These are phyloP conservation scores for Chondrilla cf. caribensis DNA, from an alignment of 37 sponge, comb jelly and placozoan genomes.

Conservation along the genomic window DNA sequence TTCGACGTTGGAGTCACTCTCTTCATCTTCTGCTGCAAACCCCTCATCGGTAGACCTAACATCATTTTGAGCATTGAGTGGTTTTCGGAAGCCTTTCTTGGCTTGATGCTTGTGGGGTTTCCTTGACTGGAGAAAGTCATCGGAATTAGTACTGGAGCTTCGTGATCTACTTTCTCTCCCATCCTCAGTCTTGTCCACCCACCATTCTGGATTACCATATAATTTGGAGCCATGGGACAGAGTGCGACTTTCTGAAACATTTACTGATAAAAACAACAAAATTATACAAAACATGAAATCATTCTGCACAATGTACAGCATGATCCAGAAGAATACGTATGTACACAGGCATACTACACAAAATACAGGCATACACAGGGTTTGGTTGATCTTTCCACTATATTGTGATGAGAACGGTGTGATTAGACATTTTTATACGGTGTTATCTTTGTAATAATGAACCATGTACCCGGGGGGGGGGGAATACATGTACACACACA, in stretches of 20 bases:
- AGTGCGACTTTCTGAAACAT: background rate
- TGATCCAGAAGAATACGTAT: too few relatives aligned
- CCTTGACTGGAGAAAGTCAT: background rate
- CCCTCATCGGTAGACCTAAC: constrained; percentile 1
- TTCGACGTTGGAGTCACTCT: background rate
- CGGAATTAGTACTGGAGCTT: constrained; percentile 16
- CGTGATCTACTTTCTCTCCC: background rate
- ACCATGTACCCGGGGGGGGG: too few relatives aligned
- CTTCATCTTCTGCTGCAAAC: constrained; percentile 10
- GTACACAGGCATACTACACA: too few relatives aligned
- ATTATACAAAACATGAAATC: too few relatives aligned
- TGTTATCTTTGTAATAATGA: too few relatives aligned
- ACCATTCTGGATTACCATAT: background rate
- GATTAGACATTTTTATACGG: too few relatives aligned
- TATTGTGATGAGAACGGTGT: too few relatives aligned
- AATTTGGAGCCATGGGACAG: background rate
- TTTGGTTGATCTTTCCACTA: too few relatives aligned
- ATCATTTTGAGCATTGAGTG: background rate
- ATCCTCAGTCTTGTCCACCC: background rate
- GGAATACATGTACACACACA: too few relatives aligned
- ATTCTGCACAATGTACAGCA: too few relatives aligned
- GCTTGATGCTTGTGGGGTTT: background rate
- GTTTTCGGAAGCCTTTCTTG: background rate
- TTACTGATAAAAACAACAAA: background rate
- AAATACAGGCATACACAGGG: too few relatives aligned